These are phyloP conservation scores for Sarcophaga peregrina DNA, from an alignment of 1,140 invertebrate species.

Conservation along the genomic window DNA sequence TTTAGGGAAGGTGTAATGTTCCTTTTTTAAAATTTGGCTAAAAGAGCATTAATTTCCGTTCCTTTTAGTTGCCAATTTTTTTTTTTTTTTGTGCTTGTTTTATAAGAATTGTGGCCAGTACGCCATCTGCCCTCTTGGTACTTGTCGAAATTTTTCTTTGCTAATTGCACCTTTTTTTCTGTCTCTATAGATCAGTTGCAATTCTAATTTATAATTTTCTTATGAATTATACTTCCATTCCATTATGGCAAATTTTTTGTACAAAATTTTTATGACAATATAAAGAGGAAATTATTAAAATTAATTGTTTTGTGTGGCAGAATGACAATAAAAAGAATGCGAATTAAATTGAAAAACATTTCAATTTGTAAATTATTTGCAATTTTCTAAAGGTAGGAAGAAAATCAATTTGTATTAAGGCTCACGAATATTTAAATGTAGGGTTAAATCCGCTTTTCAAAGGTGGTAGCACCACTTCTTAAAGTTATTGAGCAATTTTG, in stretches of 20 bases:
- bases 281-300: background rate
- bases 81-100: background rate
- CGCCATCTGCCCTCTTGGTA: too few relatives aligned
- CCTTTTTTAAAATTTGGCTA: background rate
- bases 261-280: background rate
- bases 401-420: too few relatives aligned
- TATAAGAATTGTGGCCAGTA: too few relatives aligned
- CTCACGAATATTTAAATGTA: too few relatives aligned
- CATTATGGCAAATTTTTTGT: background rate
- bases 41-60: slow-evolving; percentile 6
- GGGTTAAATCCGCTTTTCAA: too few relatives aligned
- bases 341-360: background rate
- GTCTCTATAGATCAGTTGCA: background rate
- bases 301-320: background rate
- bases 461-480: too few relatives aligned
- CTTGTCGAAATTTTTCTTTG: too few relatives aligned
- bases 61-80: background rate
- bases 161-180: background rate
- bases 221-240: background rate
- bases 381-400: too few relatives aligned
- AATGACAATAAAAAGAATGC: background rate
- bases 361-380: background rate
- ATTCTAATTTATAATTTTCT: slow-evolving; percentile 40
- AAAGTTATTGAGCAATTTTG: too few relatives aligned
- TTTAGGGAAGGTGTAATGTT: background rate